These are phyloP conservation scores for Sebastes hubbsi DNA, from an alignment of 2,797 vertebrate species.

Conservation along the genomic window DNA sequence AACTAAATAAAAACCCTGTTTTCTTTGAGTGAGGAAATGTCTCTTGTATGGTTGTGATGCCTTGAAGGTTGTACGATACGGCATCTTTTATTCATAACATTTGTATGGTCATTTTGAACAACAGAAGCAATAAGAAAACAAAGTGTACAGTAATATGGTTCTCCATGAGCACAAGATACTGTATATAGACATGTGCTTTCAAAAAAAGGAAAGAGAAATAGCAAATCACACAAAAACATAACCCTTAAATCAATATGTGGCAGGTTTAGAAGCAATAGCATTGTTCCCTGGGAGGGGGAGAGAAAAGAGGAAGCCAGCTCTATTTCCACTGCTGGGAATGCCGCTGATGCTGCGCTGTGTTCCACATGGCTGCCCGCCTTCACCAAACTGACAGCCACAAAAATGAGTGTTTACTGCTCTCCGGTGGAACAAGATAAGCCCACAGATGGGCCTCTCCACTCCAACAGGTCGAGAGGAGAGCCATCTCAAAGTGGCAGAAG, in stretches of 20 bases:
- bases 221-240: conserved; percentile 37
- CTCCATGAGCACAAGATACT: background rate
- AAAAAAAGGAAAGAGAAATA: conserved; percentile 19
- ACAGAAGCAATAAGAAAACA: background rate
- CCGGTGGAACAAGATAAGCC: conserved; percentile 69
- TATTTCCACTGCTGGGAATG: conserved; percentile 58
- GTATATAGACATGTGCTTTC: conserved; percentile 23
- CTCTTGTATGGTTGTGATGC: background rate
- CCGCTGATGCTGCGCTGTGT: conserved; percentile 50
- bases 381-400: conserved; percentile 76
- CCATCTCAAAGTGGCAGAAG: conserved; percentile 46
- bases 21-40: background rate
- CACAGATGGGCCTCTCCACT: conserved; percentile 70
- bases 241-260: conserved; percentile 67
- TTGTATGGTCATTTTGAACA: background rate
- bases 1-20: background rate
- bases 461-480: conserved; percentile 62
- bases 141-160: background rate
- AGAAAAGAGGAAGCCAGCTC: conserved; percentile 40
- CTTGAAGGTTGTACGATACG: background rate
- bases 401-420: conserved; percentile 81
- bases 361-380: conserved; percentile 70
- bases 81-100: background rate
- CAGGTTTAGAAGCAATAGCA: conserved; percentile 55
- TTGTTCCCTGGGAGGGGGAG: conserved; percentile 38